Conservation (phyloP, 2,888 invertebrate species). For the Drosophila monieri region DNA sequence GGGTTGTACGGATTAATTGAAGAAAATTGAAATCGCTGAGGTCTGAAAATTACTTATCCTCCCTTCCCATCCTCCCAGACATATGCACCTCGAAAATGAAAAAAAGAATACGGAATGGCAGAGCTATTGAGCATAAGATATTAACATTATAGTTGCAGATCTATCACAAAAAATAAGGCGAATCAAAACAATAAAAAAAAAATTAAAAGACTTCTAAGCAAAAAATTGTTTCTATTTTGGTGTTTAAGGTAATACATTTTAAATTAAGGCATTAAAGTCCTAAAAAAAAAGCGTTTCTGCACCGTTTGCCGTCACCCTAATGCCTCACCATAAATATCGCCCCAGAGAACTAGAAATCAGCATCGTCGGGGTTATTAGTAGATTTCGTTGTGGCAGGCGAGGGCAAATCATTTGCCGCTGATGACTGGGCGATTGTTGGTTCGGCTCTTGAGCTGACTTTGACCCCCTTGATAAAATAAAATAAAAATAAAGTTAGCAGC, state of each 20-base stretch:
- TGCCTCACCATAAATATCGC: conserved; percentile 28
- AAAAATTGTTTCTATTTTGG: conserved; percentile 12
- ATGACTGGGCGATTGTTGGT: conserved; percentile 63
- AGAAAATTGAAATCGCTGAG: conserved; percentile 22
- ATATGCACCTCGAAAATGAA: conserved; percentile 1
- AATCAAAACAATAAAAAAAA: conserved; percentile 54
- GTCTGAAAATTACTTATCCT: conserved; percentile 13
- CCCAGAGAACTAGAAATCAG: conserved; percentile 44
- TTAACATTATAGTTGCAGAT: conserved; percentile 36
- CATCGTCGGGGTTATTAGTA: conserved; percentile 43
- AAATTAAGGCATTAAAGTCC: neutral
- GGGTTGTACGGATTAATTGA: conserved; percentile 19
- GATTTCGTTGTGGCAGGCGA: conserved; percentile 50
- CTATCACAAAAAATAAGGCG: conserved; percentile 21
- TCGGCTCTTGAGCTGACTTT: conserved; percentile 67
- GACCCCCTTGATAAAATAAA: conserved; percentile 62
- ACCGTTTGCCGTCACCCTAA: conserved; percentile 42
- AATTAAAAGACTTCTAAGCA: conserved; percentile 45
- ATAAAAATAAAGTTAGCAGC: conserved; percentile 35
- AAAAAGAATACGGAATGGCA: conserved; percentile 1
- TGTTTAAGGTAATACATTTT: conserved; percentile 3
- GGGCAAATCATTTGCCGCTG: conserved; percentile 53
- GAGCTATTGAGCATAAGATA: conserved; percentile 18
- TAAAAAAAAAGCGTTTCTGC: conserved; percentile 7
- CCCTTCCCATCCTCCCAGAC: conserved; percentile 1